Evolutionary conservation across 2,113 vertebrate species (phyloP).

Genomic region (Nestor notabilis): DNA sequence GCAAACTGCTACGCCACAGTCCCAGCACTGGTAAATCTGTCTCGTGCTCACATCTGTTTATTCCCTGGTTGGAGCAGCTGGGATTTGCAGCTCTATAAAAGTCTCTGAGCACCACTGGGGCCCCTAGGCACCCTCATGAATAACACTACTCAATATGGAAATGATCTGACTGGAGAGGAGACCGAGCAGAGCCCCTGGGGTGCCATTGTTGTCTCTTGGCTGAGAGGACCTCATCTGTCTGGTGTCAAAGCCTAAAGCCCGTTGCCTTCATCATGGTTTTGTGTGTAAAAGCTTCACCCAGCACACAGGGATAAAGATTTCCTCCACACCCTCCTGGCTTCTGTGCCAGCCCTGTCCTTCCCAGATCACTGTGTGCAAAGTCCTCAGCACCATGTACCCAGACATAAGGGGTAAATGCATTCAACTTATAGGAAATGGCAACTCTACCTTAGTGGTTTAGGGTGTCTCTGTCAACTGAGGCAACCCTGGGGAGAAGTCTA

Average conservation of each 20-base stretch:
- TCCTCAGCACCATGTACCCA: neutral
- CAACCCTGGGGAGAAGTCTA: fast-evolving
- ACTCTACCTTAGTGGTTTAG: neutral
- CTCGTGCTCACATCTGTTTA: neutral
- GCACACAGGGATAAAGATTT: neutral
- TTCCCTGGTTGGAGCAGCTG: neutral
- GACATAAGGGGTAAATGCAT: neutral
- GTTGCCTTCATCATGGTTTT: neutral
- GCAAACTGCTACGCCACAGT: neutral
- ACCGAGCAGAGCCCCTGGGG: neutral
- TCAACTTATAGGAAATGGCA: neutral
- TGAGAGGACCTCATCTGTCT: neutral
- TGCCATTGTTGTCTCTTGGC: neutral
- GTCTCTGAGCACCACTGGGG: neutral
- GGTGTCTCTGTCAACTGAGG: neutral
- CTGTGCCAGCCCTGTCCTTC: neutral
- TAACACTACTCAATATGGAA: neutral
- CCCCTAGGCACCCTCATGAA: neutral
- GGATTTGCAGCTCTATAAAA: constrained; percentile 5
- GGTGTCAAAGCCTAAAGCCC: neutral
- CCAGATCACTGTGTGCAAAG: neutral
- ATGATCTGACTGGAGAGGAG: neutral
- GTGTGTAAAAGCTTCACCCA: neutral
- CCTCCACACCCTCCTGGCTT: neutral
- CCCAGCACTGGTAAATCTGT: neutral